Evolutionary conservation across 2,888 invertebrate species (phyloP).

Genomic region (Thelaira solivaga): DNA sequence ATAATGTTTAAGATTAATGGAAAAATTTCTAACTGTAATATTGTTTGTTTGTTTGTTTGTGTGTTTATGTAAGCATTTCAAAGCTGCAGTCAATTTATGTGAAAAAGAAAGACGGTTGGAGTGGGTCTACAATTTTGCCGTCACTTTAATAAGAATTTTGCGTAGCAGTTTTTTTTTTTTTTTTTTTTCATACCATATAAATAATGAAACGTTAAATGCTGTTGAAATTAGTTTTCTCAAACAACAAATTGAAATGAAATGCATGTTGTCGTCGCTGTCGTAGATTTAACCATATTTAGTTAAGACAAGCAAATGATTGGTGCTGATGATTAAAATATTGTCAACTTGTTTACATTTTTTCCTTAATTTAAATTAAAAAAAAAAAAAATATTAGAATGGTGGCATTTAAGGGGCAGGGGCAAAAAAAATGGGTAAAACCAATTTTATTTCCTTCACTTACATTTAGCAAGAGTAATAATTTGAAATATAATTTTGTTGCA

Average conservation of each 20-base stretch:
- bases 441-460: too few relatives aligned
- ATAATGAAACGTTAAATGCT: conserved; percentile 25
- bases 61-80: background rate
- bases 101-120: background rate
- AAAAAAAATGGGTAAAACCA: too few relatives aligned
- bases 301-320: conserved; percentile 57
- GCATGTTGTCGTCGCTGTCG: conserved; percentile 31
- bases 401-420: too few relatives aligned
- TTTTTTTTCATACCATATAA: conserved; percentile 16
- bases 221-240: conserved; percentile 18
- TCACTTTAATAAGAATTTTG: conserved; percentile 39
- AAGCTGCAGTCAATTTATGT: background rate
- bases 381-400: too few relatives aligned
- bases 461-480: too few relatives aligned
- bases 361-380: too few relatives aligned
- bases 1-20: conserved; percentile 26
- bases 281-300: conserved; percentile 54
- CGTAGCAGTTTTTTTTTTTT: conserved; percentile 34
- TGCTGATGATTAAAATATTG: conserved; percentile 40
- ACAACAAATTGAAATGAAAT: conserved; percentile 43
- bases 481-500: too few relatives aligned
- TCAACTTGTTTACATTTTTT: conserved; percentile 33
- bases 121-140: background rate
- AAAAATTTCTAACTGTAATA: conserved; percentile 54
- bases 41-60: background rate